Base-by-base conservation (phyloP, 2,888 invertebrate species). In the Agrochola macilenta region DNA sequence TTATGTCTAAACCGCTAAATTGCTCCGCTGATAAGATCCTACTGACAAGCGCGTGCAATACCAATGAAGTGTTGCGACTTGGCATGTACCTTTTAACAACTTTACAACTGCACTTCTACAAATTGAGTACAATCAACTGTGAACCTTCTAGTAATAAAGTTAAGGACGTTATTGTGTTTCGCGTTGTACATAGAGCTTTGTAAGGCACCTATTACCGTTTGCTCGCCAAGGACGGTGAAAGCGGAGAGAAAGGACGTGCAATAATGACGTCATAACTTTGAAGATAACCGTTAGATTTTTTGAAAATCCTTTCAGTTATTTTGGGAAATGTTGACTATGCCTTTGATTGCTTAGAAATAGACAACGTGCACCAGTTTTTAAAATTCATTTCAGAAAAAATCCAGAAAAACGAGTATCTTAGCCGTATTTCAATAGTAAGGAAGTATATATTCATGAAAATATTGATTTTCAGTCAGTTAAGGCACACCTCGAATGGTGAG, bases 191-290 rank as follows among this genome's bases (percentile, higher is more conserved):
- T 82, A 73, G 64, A 83, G 82, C 80, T 88, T 87, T 76, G 81
- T 84, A 85, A 88, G 81, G 84, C 82, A 84, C 85, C 85, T 89
- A 89, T 90, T 90, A 90, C 89, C 90, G 91, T 90, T 89, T 88
- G 90, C 89, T 91, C 88, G 92, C 92, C 94, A 96, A 96, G 96
- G 96, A 95, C 94, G 92, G 96, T 93, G 96, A 96, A 96, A 96
- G 96, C 94, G 87, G 89, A 93, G 94, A 93, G 95, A 95, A 95
- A 95, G 95, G 95, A 95, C 94, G 91, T 92, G 92, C 91, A 90
- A 89, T 88, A 80, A 84, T 92, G 92, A 92, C 91, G 92, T 94
- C 93, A 94, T 86, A 72, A 76, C 61, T 74, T 76, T 70, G 52
- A 75, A 81, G 78, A 86, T 58, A 35, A 87, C 81, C 74, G 83